These are phyloP conservation scores for Gephyroberyx darwinii DNA, from an alignment of 2,797 vertebrate genomes.

Conservation along the genomic window DNA sequence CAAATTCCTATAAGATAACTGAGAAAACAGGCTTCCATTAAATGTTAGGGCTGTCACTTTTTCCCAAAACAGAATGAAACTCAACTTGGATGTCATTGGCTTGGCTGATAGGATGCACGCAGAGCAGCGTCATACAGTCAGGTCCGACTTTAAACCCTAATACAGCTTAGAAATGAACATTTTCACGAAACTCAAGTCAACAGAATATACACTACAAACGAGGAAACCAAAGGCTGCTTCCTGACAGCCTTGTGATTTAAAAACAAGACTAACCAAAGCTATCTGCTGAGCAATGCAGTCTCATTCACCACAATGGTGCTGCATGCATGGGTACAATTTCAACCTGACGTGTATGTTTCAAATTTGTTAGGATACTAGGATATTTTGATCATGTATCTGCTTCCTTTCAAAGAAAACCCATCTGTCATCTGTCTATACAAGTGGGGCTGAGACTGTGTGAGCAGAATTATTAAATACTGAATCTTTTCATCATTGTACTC, in stretches of 20 bases:
- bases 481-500: not conserved
- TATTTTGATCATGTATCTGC: not conserved
- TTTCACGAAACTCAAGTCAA: not conserved
- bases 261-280: not conserved
- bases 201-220: not conserved
- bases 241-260: not conserved
- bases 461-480: not conserved
- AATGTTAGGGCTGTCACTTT: conserved; percentile 21
- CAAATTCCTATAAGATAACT: conserved; percentile 9
- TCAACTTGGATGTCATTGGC: conserved; percentile 1
- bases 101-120: not conserved
- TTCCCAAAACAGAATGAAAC: conserved; percentile 1
- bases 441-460: not conserved
- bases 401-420: conserved; percentile 2
- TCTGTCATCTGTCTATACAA: not conserved
- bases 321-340: not conserved
- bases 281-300: not conserved
- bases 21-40: conserved; percentile 6
- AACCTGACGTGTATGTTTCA: not conserved
- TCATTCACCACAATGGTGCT: not conserved
- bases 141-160: too few species aligned
- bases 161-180: not conserved
- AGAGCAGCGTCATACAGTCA: too few species aligned
- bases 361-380: not conserved
- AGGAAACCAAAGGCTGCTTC: not conserved